phyloP scores from a whole-genome alignment of 2,888 invertebrate species.

The Acleris laterana region DNA sequence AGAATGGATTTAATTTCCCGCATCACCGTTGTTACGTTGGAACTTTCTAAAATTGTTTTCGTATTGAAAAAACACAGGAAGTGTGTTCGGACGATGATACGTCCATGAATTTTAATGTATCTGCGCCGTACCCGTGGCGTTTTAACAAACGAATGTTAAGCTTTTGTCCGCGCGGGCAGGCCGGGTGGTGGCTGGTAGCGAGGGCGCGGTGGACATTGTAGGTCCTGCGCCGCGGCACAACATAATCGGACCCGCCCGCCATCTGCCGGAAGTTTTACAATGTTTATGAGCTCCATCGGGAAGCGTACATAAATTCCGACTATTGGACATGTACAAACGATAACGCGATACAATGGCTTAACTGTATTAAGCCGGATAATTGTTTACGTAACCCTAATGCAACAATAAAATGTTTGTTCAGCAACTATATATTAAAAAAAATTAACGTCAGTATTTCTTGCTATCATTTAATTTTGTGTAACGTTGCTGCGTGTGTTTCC shows the following conservation, averaged over 20 bases:
- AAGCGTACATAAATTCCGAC: slow-evolving; percentile 76
- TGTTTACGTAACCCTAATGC: slow-evolving; percentile 47
- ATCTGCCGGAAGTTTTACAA: slow-evolving; percentile 82
- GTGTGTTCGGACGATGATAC: slow-evolving; percentile 34
- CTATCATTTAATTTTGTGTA: not conserved
- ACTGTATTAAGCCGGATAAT: slow-evolving; percentile 61
- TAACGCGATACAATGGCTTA: slow-evolving; percentile 66
- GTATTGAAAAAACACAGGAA: slow-evolving; percentile 33
- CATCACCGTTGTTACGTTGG: slow-evolving; percentile 27
- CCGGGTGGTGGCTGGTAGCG: slow-evolving; percentile 5
- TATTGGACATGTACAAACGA: slow-evolving; percentile 67
- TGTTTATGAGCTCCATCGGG: slow-evolving; percentile 80
- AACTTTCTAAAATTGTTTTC: slow-evolving; percentile 30
- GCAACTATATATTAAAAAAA: slow-evolving; percentile 17
- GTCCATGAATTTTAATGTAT: slow-evolving; percentile 37
- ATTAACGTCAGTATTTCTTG: too few relatives aligned
- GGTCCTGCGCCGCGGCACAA: slow-evolving; percentile 46
- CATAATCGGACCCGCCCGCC: slow-evolving; percentile 73
- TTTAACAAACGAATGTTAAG: slow-evolving; percentile 37
- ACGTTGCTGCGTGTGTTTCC: slow-evolving; percentile 1
- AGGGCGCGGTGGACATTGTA: slow-evolving; percentile 38
- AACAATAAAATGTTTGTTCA: slow-evolving; percentile 22
- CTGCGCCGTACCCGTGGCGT: slow-evolving; percentile 26
- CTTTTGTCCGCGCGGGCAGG: slow-evolving; percentile 35
- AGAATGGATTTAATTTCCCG: slow-evolving; percentile 30